phyloP scores from a whole-genome alignment of 2,888 invertebrate genomes.

The Meiosimyza decipiens region DNA sequence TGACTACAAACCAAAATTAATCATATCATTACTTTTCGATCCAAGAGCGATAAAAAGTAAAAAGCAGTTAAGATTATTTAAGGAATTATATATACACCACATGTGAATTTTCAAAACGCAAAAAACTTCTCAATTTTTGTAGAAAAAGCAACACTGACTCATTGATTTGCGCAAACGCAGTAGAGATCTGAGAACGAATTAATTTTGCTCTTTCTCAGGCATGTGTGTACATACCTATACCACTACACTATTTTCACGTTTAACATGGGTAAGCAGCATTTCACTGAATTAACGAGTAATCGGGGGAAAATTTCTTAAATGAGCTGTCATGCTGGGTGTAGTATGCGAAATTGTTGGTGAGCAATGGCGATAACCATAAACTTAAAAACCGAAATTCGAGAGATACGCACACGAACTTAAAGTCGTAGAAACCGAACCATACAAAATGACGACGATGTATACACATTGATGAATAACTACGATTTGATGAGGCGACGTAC shows the following conservation, averaged over 20 bases:
- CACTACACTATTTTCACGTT: slow-evolving; percentile 18
- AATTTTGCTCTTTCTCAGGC: background rate
- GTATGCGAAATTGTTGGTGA: too few species aligned
- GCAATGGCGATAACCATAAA: background rate
- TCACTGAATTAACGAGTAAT: slow-evolving; percentile 17
- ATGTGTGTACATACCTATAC: background rate
- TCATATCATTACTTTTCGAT: slow-evolving; percentile 16
- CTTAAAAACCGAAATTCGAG: background rate
- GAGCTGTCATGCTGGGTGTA: too few species aligned
- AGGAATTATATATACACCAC: too few species aligned
- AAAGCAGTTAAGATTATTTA: too few species aligned
- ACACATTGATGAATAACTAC: slow-evolving; percentile 36
- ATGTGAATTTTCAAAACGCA: too few species aligned
- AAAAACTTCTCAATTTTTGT: too few species aligned
- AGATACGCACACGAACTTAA: slow-evolving; percentile 36
- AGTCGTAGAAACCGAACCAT: slow-evolving; percentile 27
- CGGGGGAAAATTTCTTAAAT: slow-evolving; percentile 9
- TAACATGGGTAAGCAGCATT: background rate
- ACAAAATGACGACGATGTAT: slow-evolving; percentile 39
- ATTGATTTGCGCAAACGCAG: background rate
- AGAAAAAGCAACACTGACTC: background rate
- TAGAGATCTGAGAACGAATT: too few species aligned
- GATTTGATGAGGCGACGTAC: slow-evolving; percentile 35
- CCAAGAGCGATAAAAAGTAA: background rate
- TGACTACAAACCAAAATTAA: background rate